phyloP scores from a whole-genome alignment of 2,888 invertebrate species.

The Brachycybe producta region DNA sequence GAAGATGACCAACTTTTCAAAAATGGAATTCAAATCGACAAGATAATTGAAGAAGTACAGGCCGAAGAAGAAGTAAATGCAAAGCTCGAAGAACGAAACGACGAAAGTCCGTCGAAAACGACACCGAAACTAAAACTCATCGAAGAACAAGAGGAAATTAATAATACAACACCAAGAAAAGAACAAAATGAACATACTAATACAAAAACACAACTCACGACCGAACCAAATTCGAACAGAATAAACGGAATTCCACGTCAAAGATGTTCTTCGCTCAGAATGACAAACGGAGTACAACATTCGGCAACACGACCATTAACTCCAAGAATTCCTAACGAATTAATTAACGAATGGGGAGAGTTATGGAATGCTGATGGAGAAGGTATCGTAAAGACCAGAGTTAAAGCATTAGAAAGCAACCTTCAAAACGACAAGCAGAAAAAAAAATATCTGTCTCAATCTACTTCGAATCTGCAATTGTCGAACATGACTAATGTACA shows the following conservation, averaged over 20 bases:
- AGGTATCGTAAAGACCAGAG: constrained; percentile 18
- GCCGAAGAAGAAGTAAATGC: background rate
- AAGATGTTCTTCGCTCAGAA: too few relatives aligned
- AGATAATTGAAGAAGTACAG: background rate
- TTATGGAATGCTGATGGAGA: constrained; percentile 12
- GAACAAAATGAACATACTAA: too few relatives aligned
- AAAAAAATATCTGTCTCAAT: too few relatives aligned
- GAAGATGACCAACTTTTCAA: too few relatives aligned
- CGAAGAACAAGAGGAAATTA: too few relatives aligned
- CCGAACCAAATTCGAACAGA: too few relatives aligned
- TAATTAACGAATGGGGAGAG: constrained; percentile 1
- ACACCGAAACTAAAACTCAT: background rate
- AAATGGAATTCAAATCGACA: background rate
- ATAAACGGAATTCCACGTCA: too few relatives aligned
- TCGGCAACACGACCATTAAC: background rate
- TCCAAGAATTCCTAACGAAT: constrained; percentile 5
- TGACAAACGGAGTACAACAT: too few relatives aligned
- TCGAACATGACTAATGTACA: too few relatives aligned
- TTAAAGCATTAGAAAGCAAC: constrained; percentile 18
- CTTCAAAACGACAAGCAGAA: background rate
- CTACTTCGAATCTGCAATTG: too few relatives aligned
- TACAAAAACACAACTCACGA: too few relatives aligned
- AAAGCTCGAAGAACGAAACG: background rate
- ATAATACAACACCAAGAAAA: too few relatives aligned
- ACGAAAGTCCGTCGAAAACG: background rate